Percentiles rank a stretch among this genome's conserved stretches.
Evolutionary conservation across 1,140 invertebrate genomes (phyloP).

Genomic region (Nomia melanderi): DNA sequence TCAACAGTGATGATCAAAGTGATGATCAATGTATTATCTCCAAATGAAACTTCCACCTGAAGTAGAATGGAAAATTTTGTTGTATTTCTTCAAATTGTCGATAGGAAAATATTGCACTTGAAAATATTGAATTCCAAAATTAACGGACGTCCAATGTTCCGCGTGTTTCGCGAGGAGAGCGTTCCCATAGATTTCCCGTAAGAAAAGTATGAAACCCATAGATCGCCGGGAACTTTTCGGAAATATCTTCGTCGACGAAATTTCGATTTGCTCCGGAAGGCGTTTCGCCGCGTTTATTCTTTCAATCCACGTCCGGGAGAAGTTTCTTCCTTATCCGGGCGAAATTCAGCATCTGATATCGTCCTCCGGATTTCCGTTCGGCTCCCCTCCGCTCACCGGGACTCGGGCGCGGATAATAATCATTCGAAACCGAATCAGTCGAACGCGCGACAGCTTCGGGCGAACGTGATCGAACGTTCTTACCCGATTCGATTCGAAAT

Average conservation of each 20-base stretch:
- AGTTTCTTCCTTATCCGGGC: conserved; percentile 22
- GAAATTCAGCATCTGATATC: conserved; percentile 33
- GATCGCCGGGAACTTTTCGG: not conserved
- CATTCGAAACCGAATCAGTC: not conserved
- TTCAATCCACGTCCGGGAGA: conserved; percentile 15
- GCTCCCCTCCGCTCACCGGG: not conserved
- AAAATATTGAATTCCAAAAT: too few species aligned
- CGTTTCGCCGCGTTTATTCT: not conserved
- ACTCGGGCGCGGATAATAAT: conserved; percentile 19
- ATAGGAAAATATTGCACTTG: too few species aligned
- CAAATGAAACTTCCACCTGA: too few species aligned
- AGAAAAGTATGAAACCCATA: not conserved
- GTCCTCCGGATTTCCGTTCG: not conserved
- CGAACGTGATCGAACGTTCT: not conserved
- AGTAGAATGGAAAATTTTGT: too few species aligned
- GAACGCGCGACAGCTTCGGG: not conserved
- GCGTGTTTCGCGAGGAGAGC: too few species aligned
- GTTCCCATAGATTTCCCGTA: not conserved
- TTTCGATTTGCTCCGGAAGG: conserved; percentile 6
- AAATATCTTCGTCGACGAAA: conserved; percentile 3
- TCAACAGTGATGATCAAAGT: too few species aligned
- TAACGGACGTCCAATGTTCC: too few species aligned
- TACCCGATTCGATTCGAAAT: not conserved
- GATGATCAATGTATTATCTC: too few species aligned
- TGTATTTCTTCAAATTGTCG: too few species aligned